phyloP scores from a whole-genome alignment of 1,140 invertebrate genomes.

The Drosophila micromelanica region DNA sequence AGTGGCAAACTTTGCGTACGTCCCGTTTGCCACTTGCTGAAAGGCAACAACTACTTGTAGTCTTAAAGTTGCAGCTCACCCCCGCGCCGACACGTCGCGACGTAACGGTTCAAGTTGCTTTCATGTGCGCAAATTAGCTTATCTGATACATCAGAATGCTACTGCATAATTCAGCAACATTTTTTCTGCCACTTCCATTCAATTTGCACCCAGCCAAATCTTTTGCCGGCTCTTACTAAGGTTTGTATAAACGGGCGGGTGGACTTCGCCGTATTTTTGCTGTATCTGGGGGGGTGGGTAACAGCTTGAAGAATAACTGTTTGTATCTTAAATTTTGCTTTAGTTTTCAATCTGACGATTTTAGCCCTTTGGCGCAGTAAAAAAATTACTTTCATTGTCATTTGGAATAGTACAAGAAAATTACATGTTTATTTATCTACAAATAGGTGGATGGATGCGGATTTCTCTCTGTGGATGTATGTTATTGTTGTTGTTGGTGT shows the following conservation, averaged over 20 bases:
- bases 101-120: slow-evolving; percentile 28
- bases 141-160: slow-evolving; percentile 73
- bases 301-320: background rate
- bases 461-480: slow-evolving; percentile 24
- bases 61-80: slow-evolving; percentile 33
- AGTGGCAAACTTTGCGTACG: slow-evolving; percentile 50
- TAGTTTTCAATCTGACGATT: slow-evolving; percentile 10
- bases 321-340: slow-evolving; percentile 23
- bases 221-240: slow-evolving; percentile 39
- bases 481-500: background rate
- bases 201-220: slow-evolving; percentile 74
- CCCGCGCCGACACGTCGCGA: background rate
- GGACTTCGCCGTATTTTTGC: background rate
- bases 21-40: slow-evolving; percentile 40
- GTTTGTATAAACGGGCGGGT: slow-evolving; percentile 22
- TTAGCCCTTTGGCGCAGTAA: slow-evolving; percentile 40
- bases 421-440: slow-evolving; percentile 61
- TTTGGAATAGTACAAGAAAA: slow-evolving; percentile 57
- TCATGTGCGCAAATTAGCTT: slow-evolving; percentile 77
- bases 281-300: background rate
- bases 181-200: slow-evolving; percentile 83
- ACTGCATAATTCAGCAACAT: slow-evolving; percentile 80
- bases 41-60: slow-evolving; percentile 33
- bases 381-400: slow-evolving; percentile 72
- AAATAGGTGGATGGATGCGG: slow-evolving; percentile 20